These are phyloP conservation scores for Pituophis catenifer DNA, from an alignment of 2,113 vertebrate species.

Conservation along the genomic window DNA sequence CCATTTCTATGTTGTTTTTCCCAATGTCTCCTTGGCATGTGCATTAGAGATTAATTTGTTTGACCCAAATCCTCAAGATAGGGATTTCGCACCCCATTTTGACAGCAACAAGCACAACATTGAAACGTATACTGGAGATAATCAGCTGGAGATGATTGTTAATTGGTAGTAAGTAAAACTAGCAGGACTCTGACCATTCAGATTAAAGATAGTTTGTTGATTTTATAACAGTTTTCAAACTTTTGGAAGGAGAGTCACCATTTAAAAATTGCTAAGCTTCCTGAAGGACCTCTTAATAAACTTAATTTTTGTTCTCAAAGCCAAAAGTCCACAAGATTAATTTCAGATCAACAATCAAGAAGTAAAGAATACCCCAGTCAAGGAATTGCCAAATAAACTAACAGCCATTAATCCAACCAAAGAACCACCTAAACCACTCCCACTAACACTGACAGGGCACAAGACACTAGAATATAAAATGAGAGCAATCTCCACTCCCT, in stretches of 20 bases:
- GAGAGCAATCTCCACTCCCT: background rate
- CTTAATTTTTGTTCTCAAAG: background rate
- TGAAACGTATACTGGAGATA: constrained; percentile 31
- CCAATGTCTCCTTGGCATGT: constrained; percentile 20
- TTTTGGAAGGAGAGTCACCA: background rate
- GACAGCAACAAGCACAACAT: constrained; percentile 16
- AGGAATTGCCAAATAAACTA: background rate
- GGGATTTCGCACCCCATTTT: constrained; percentile 28
- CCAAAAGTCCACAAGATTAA: background rate
- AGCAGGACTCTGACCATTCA: constrained; percentile 50
- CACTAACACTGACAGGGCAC: background rate
- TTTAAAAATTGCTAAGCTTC: background rate
- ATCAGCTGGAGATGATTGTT: constrained; percentile 56
- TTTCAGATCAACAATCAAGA: background rate
- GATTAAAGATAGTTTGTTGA: constrained; percentile 50
- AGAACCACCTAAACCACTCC: background rate
- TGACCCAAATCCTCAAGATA: background rate
- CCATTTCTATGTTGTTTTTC: constrained; percentile 17
- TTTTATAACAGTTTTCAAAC: constrained; percentile 17
- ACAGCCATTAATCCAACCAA: background rate
- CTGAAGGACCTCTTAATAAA: background rate
- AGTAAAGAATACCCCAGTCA: background rate
- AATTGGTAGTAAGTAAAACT: constrained; percentile 55
- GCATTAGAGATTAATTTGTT: constrained; percentile 32
- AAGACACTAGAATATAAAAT: background rate